phyloP scores from a whole-genome alignment of 2,113 vertebrate species.

The Crotalus horridus region DNA sequence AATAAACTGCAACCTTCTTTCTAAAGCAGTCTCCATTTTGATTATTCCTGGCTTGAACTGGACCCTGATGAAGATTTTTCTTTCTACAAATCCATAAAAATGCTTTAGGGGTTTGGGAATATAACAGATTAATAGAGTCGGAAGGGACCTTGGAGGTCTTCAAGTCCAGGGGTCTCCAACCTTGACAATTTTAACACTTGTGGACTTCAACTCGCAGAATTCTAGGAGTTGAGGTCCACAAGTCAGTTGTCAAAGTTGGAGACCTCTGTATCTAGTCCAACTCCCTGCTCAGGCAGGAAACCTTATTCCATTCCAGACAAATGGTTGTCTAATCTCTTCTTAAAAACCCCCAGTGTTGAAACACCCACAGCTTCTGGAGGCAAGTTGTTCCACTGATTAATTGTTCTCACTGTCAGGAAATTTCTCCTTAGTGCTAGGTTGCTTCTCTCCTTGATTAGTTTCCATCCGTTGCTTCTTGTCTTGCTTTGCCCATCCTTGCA shows the following conservation, averaged over 20 bases:
- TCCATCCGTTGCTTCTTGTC: neutral
- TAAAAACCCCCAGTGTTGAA: neutral
- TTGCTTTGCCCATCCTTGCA: neutral
- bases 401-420: neutral
- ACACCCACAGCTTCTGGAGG: neutral
- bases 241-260: too few relatives aligned
- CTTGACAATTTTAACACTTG: too few relatives aligned
- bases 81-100: neutral
- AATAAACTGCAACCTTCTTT: too few relatives aligned
- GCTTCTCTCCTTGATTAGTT: neutral
- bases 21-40: too few relatives aligned
- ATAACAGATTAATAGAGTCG: too few relatives aligned
- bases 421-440: neutral
- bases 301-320: neutral
- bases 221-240: too few relatives aligned
- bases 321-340: neutral
- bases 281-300: neutral
- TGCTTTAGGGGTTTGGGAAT: neutral
- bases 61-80: too few relatives aligned
- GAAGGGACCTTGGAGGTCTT: neutral
- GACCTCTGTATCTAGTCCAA: neutral
- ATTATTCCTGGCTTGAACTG: too few relatives aligned
- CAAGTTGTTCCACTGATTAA: neutral
- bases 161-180: too few relatives aligned
- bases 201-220: too few relatives aligned